Evolutionary conservation across 1,140 invertebrate genomes (phyloP), one percentile per base, ranked within the genome.

Genomic region (Vollenhovia emeryi): DNA sequence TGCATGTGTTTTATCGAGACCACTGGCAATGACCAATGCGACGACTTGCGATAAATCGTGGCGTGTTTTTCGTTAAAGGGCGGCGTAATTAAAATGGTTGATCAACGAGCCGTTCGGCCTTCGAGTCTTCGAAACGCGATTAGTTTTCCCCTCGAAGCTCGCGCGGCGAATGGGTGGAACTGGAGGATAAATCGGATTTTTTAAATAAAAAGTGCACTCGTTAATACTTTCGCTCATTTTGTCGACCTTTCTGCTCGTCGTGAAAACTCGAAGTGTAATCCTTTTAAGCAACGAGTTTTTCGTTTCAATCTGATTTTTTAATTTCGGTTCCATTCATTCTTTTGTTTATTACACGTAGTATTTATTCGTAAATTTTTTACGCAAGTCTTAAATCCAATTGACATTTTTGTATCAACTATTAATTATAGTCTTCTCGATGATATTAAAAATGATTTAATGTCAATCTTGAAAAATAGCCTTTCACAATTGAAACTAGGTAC

Each of bases 1-100:
- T 82, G 57, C 79, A 75, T 62, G 86, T 84, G 80, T 86, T 85
- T 87, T 80, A 55, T 69, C 45, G 82, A 78, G 52, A 83, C n/a
- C 59, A 73, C 71, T 64, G 69, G 64, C 76, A 73, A 88, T 88
- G 76, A 75, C 50, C 55, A 73, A 27, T 84, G 86, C 50, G 78
- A 86, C 68, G 82, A 84, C 55, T 60, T 78, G 71, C 62, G 82
- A 88, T 85, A 88, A 75, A 90, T 40, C 21, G 18, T 59, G 18
- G n/a, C 40, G 15, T 27, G 9, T 52, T 55, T 69, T 59, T 82
- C 45, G 45, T 48, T 24, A 33, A 82, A 59, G 6, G 18, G 24
- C 24, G 24, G 30, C 43, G 40, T 36, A 36, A 78, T 64, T 21
- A 66, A 52, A 73, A 82, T 3, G 24, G 1, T 45, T 24, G 45